Conservation (phyloP, 2,797 vertebrate genomes). For the Urocyon cinereoargenteus region DNA sequence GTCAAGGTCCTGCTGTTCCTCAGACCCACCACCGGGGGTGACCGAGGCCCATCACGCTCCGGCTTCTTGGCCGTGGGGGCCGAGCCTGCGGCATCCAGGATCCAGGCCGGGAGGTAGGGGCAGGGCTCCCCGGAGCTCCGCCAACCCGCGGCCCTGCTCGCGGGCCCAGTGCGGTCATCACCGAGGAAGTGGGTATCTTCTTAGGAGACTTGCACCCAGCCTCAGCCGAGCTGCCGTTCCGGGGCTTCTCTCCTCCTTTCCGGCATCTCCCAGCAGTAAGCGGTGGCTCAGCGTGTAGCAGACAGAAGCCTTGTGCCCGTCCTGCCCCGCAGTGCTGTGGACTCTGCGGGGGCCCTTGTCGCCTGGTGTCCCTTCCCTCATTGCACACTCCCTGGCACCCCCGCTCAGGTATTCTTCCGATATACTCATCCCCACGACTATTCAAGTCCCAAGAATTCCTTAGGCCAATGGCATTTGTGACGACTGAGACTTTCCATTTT, state of each 20-base stretch:
- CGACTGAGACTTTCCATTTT: neutral
- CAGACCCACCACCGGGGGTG: slow-evolving; percentile 35
- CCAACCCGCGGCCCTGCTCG: no score
- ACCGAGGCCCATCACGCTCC: neutral
- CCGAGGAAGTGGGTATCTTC: no score
- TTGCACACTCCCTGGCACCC: neutral
- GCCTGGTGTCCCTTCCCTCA: neutral
- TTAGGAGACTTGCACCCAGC: no score
- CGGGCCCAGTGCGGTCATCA: no score
- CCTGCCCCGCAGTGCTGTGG: neutral
- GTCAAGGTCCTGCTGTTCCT: slow-evolving; percentile 47
- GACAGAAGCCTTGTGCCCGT: neutral
- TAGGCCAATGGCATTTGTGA: neutral
- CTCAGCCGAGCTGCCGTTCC: neutral
- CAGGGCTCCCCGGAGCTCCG: no score
- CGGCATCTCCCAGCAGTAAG: neutral
- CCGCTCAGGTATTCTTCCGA: neutral
- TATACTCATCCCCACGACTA: neutral
- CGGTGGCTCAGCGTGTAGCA: neutral
- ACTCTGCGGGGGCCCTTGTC: neutral
- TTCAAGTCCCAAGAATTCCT: neutral
- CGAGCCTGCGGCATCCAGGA: neutral
- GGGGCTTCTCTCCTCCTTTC: fast-evolving
- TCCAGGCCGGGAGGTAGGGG: no score
- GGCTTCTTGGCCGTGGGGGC: no score